These are phyloP conservation scores for Teinopalpus imperialis DNA, from an alignment of 2,888 invertebrate species.

Conservation along the genomic window DNA sequence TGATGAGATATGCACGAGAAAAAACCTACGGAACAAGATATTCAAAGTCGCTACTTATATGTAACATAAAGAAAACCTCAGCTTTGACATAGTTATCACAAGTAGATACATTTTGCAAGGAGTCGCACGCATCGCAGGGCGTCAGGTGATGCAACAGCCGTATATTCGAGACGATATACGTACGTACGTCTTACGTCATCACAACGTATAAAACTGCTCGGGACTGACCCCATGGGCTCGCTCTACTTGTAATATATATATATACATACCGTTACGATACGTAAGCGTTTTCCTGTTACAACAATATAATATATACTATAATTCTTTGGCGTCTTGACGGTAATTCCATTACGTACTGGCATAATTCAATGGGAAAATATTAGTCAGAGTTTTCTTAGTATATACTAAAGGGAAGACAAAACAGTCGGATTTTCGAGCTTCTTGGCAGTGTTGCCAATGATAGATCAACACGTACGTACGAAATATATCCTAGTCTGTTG, in stretches of 20 bases:
- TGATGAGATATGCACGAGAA: no score
- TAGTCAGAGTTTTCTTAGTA: neutral
- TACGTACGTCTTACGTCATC: slow-evolving; percentile 22
- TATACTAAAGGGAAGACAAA: no score
- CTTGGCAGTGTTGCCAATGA: no score
- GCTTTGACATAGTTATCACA: slow-evolving; percentile 1
- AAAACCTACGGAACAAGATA: no score
- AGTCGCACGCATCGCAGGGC: slow-evolving; percentile 6
- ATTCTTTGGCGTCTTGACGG: neutral
- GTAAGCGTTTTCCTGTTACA: slow-evolving; percentile 13
- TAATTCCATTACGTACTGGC: slow-evolving; percentile 7
- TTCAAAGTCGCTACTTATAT: no score
- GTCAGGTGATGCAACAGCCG: slow-evolving; percentile 15
- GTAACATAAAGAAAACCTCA: no score
- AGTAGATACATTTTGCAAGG: slow-evolving; percentile 18
- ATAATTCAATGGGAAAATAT: slow-evolving; percentile 5
- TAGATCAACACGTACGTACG: no score
- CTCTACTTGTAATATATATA: neutral
- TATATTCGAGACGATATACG: slow-evolving; percentile 2
- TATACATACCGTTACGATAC: neutral
- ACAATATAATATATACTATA: slow-evolving; percentile 1
- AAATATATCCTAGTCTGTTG: no score
- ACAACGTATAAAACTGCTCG: slow-evolving; percentile 12
- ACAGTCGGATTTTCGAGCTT: no score
- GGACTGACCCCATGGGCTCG: slow-evolving; percentile 17